Conservation (phyloP, 2,797 vertebrate genomes). For the Falco peregrinus region DNA sequence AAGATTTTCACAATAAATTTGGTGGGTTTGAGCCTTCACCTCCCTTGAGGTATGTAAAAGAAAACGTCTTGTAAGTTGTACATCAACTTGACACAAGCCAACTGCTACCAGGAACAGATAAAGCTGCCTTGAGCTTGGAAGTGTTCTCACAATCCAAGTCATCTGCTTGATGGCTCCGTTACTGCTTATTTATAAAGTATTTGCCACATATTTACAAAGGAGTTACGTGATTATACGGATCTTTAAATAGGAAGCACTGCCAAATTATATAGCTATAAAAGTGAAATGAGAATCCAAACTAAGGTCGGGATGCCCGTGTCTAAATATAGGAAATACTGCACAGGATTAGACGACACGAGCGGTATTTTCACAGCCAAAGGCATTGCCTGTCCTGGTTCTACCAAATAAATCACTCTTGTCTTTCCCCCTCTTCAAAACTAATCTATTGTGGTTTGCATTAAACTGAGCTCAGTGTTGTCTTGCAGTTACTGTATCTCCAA, state of each 20-base stretch:
- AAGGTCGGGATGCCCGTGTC: background rate
- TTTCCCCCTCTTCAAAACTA: background rate
- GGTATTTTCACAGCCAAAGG: background rate
- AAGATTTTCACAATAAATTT: background rate
- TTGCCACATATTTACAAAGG: constrained; percentile 33
- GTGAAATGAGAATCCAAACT: background rate
- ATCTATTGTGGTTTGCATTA: constrained; percentile 29
- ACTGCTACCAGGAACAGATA: background rate
- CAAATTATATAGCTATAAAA: constrained; percentile 21
- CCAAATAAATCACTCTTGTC: constrained; percentile 11
- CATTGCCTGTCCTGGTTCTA: background rate
- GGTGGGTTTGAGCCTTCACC: background rate
- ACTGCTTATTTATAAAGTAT: constrained; percentile 40
- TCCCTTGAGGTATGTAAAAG: background rate
- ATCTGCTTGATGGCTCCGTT: constrained; percentile 34
- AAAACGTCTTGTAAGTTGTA: background rate
- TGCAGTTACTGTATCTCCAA: background rate
- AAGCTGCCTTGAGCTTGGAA: constrained; percentile 7
- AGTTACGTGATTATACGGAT: background rate
- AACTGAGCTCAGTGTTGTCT: constrained; percentile 27
- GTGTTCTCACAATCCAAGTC: background rate
- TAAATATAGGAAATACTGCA: background rate
- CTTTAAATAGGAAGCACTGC: background rate
- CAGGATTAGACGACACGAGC: background rate
- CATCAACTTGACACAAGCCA: background rate